phyloP scores from a whole-genome alignment of 2,797 vertebrate species.

The Anolis apletophallus region DNA sequence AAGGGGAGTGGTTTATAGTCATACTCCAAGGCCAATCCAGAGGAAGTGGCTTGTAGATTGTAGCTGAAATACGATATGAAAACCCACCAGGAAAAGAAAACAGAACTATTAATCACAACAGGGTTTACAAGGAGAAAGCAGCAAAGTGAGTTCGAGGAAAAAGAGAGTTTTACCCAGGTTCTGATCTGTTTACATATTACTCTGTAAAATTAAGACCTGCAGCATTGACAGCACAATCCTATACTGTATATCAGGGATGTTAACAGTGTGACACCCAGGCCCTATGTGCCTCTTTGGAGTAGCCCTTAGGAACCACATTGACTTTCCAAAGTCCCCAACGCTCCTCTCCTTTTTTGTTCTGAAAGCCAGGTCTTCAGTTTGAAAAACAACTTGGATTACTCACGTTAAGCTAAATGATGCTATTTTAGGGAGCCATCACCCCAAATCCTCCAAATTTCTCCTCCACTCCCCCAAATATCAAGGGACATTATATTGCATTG shows the following conservation, averaged over 20 bases:
- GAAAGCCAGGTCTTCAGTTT: no score
- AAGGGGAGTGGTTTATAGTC: slow-evolving; percentile 14
- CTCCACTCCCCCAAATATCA: no score
- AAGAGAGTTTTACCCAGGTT: neutral
- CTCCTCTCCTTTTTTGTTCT: no score
- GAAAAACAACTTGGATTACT: no score
- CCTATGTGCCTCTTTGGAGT: no score
- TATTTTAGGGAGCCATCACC: no score
- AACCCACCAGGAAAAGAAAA: neutral
- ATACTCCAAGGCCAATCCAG: slow-evolving; percentile 16
- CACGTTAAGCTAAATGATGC: no score
- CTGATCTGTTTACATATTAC: neutral
- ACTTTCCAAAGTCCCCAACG: no score
- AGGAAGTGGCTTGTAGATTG: slow-evolving; percentile 7
- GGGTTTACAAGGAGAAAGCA: neutral
- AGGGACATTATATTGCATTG: no score
- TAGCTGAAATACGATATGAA: slow-evolving; percentile 19
- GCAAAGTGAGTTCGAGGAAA: neutral
- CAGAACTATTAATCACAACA: slow-evolving; percentile 16
- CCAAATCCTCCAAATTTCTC: no score
- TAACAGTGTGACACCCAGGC: no score
- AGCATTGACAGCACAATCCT: neutral
- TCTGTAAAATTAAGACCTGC: neutral
- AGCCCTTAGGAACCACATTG: no score
- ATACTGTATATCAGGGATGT: neutral